Base-by-base conservation (phyloP, 2,113 vertebrate genomes). In the Acrocephalus arundinaceus region DNA sequence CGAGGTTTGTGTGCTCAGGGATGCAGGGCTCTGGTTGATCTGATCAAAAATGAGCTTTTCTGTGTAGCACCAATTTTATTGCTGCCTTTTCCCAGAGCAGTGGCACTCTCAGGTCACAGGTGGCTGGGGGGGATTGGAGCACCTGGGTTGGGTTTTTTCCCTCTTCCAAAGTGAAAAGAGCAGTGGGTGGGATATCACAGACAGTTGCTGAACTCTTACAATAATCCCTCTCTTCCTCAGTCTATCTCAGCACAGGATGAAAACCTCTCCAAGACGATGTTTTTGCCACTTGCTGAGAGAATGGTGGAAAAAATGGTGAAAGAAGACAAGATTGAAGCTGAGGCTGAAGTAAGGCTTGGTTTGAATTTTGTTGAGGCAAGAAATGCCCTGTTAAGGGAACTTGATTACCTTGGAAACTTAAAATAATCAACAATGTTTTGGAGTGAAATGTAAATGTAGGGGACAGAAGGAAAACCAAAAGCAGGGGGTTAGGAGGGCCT, bases 221-320 rank as follows among this genome's bases (percentile, higher is more conserved):
- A 7, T 80, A 55, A 83, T 83, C 93, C n/a, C 87, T 96, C 46
- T 95, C 62, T 96, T 90, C 61, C 90, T 61, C 25, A 99, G 99
- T 99, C 99, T 73, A 99, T 99, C 97, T 99, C 99, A 15, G 99
- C 99, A 12, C 98, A 99, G 91, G 99, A 99, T 97, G 99, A 99
- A 95, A 99, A 99, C 90, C 98, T 99, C 91, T 98, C 99, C 35
- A 99, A 99, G 93, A 99, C 99, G 0, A 99, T 99, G 99, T 99
- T 99, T 97, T 98, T 99, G 93, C 99, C 99, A 11, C 98, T 99
- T 55, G 99, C 99, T 41, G 99, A 99, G 79, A 99, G 99, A 73
- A 99, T 99, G 99, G 99, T 99, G 94, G 99, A 99, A 96, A 99
- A 99, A 95, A 99, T 99, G 99, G 99, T 99, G 20, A 99, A 99